Percentiles rank a stretch among this genome's conserved stretches.
Conservation (phyloP, 2,888 invertebrate species). For the Drosophila cognata region DNA sequence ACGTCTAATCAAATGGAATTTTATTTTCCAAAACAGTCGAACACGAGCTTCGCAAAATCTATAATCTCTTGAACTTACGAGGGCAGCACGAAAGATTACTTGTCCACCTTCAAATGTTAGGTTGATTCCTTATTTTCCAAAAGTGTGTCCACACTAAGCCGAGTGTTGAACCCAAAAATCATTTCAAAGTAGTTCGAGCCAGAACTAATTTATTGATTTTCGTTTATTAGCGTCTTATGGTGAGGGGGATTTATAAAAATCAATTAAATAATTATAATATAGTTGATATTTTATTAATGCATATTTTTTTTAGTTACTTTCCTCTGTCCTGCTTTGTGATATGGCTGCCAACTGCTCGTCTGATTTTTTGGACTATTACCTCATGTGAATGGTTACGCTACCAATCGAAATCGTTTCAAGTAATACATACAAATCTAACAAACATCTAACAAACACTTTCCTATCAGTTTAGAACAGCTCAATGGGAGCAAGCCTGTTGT, state of each 20-base stretch:
- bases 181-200: too few species aligned
- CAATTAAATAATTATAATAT: conserved; percentile 13
- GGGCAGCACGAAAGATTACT: not conserved
- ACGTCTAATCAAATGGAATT: not conserved
- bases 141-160: too few species aligned
- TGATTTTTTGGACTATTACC: too few species aligned
- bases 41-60: not conserved
- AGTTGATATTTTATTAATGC: conserved; percentile 1
- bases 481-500: conserved; percentile 83
- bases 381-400: conserved; percentile 1
- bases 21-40: conserved; percentile 3
- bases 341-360: conserved; percentile 69
- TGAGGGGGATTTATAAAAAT: not conserved
- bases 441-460: not conserved
- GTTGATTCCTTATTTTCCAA: too few species aligned
- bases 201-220: not conserved
- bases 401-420: conserved; percentile 82
- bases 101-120: not conserved
- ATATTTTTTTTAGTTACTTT: conserved; percentile 58
- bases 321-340: conserved; percentile 64
- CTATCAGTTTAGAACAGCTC: conserved; percentile 73
- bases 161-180: too few species aligned
- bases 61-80: not conserved
- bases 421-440: conserved; percentile 44
- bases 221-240: not conserved